Percentiles rank a stretch among this genome's conserved stretches.
These are phyloP conservation scores for Tiphia femorata DNA, from an alignment of 2,888 invertebrate species.

Conservation along the genomic window DNA sequence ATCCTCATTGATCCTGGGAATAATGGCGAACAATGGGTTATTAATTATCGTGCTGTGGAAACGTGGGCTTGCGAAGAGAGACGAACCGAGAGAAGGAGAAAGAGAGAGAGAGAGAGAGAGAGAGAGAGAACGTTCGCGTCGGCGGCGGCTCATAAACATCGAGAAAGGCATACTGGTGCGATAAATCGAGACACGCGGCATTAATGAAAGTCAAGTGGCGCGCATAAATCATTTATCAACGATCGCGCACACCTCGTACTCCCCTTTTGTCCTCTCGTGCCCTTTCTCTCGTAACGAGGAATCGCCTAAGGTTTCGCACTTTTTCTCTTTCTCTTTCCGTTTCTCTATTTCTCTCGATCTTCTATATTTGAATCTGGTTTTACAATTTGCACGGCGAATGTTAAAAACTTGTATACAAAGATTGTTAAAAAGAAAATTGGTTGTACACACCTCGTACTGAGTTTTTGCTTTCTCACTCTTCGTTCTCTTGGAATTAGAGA, in stretches of 20 bases:
- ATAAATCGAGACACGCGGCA: conserved; percentile 37
- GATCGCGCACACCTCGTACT: too few species aligned
- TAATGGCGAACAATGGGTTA: neutral
- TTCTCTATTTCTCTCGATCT: conserved; percentile 7
- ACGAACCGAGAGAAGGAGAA: too few species aligned
- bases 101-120: neutral
- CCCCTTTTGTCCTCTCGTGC: conserved; percentile 20
- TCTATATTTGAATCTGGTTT: conserved; percentile 2
- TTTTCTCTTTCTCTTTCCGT: conserved; percentile 6
- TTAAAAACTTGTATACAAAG: too few species aligned
- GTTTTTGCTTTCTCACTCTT: too few species aligned
- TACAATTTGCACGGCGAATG: too few species aligned
- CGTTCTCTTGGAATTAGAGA: too few species aligned
- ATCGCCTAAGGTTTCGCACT: too few species aligned
- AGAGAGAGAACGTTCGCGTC: neutral
- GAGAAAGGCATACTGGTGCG: conserved; percentile 30
- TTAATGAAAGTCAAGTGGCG: conserved; percentile 51
- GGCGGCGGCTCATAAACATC: conserved; percentile 24
- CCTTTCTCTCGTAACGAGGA: conserved; percentile 24
- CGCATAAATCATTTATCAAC: conserved; percentile 57
- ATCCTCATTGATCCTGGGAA: too few species aligned
- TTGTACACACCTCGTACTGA: too few species aligned
- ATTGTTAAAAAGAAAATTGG: too few species aligned
- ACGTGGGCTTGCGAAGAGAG: neutral
- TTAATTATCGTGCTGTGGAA: neutral